phyloP scores from a whole-genome alignment of 2,888 invertebrate species.

The Allygus modestus region DNA sequence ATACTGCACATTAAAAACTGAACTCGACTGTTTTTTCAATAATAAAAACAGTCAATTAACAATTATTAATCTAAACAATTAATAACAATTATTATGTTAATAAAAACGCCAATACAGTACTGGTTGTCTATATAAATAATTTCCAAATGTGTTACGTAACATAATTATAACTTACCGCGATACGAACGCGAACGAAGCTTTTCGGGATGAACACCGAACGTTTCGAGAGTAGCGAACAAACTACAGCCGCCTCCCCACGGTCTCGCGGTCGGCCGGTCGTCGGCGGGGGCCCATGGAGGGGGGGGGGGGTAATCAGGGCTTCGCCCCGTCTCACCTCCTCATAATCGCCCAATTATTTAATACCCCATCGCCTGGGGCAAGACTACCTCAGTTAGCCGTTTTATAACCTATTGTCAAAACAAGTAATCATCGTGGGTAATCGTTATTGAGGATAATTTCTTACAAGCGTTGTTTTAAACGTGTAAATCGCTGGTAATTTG shows the following conservation, averaged over 20 bases:
- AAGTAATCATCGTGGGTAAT: background rate
- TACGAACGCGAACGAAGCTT: constrained; percentile 32
- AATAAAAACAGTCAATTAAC: no score
- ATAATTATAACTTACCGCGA: constrained; percentile 35
- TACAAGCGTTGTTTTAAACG: background rate
- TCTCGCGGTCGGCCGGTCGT: background rate
- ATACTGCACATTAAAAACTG: no score
- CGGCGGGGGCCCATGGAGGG: background rate
- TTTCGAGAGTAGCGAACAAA: constrained; percentile 42
- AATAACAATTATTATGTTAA: no score
- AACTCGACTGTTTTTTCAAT: no score
- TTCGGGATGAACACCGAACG: constrained; percentile 28
- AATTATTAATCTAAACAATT: no score
- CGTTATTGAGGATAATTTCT: no score
- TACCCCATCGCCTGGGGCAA: background rate
- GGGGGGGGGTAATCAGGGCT: no score
- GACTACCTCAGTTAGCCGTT: background rate
- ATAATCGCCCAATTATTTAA: constrained; percentile 10
- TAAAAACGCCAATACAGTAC: no score
- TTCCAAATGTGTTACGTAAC: no score
- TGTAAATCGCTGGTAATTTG: background rate
- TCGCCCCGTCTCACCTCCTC: background rate
- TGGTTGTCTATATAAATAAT: no score
- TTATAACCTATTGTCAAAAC: constrained; percentile 8
- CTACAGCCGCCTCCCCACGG: background rate